Evolutionary conservation across 2,888 invertebrate species (phyloP).

Genomic region (Pegoplata infirma): DNA sequence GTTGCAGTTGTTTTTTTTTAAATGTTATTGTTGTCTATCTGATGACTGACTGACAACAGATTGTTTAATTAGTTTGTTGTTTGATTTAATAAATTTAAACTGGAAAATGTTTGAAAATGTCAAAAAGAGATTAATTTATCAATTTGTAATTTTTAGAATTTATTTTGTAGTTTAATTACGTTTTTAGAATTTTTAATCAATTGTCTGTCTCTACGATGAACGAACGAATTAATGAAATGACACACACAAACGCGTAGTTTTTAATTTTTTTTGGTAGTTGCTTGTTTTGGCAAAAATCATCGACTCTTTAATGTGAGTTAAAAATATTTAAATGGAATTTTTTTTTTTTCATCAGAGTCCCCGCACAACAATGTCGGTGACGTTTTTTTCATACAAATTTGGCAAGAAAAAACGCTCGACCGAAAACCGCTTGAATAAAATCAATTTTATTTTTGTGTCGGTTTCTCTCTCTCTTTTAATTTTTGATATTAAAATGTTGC

Average conservation of each 20-base stretch:
- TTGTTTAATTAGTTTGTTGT: not conserved
- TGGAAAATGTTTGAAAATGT: not conserved
- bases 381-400: no score
- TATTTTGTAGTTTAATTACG: slow-evolving; percentile 40
- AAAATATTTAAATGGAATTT: slow-evolving; percentile 35
- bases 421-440: no score
- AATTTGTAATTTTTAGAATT: slow-evolving; percentile 15
- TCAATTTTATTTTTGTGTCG: no score
- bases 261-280: not conserved
- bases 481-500: no score
- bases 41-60: no score
- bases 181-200: slow-evolving; percentile 48
- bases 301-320: slow-evolving; percentile 28
- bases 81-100: no score
- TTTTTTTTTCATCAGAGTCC: no score
- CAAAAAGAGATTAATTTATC: not conserved
- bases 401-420: no score
- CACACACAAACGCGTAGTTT: slow-evolving; percentile 32
- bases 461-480: no score
- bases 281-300: slow-evolving; percentile 28
- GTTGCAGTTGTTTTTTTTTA: not conserved
- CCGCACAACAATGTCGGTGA: no score
- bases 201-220: slow-evolving; percentile 14
- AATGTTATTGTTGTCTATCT: not conserved
- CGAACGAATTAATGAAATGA: not conserved